Base-by-base conservation (phyloP, 2,888 invertebrate genomes). In the Philaethria dido region DNA sequence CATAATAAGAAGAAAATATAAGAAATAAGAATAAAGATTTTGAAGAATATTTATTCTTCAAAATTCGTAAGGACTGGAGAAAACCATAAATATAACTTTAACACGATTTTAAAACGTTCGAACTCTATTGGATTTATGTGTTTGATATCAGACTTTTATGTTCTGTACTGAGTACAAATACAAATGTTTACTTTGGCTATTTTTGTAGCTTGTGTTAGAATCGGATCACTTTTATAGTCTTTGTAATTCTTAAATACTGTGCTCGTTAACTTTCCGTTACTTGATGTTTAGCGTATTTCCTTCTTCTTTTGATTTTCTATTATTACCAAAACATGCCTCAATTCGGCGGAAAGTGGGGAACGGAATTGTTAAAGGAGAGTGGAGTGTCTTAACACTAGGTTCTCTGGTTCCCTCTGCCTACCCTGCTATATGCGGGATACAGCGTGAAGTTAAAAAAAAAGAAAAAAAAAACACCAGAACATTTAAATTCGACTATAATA, bases 81-180 rank as follows among this genome's bases (percentile, higher is more conserved):
- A 66, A 64, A 62, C 66, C 63, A 61, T 70, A 69, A 69, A 69
- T 66, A 50, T 69, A 62, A 61, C 68, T 64, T 62, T 45, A 60
- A 63, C 48, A 63, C 61, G 66, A 64, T 70, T 70, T 69, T 61
- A 57, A 60, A 69, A 66, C 63, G 70, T 63, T 63, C 62, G 59
- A 52, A 59, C 39, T 60, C 52, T 55, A 68, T 70, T 64, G 69
- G 71, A 71, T 71, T 71, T 69, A 71, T 71, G 64, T 64, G 67
- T 69, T 71, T 67, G 66, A 67, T 69, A 67, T 60, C 60, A 59
- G 67, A 69, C 64, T 67, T 71, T 69, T 71, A 69, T 63, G 67
- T 64, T 66, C 64, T 48, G 36, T 61, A 63, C 68, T 54, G 68
- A 68, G 65, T 66, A 63, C 60, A 62, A 64, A 60, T 66, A 64